Evolutionary conservation across 2,113 vertebrate species (phyloP).

Genomic region (Brachyhypopomus occidentalis): DNA sequence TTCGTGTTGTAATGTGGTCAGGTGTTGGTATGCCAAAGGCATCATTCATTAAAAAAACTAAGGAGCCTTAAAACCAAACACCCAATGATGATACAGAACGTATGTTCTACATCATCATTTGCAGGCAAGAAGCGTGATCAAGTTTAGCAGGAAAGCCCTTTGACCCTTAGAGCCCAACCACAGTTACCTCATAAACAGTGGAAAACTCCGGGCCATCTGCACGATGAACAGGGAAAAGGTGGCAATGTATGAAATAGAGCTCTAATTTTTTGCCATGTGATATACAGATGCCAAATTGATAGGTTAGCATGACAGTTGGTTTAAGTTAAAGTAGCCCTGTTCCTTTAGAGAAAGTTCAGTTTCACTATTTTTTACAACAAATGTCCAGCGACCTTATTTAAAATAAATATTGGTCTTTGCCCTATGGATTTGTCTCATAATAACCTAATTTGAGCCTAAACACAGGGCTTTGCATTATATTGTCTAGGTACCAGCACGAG

Average conservation of each 20-base stretch:
- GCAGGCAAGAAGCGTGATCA: constrained; percentile 59
- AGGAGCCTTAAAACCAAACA: constrained; percentile 55
- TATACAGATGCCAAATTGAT: too few relatives aligned
- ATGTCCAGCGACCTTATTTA: too few relatives aligned
- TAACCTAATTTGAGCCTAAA: not conserved
- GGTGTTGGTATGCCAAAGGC: not conserved
- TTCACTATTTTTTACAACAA: too few relatives aligned
- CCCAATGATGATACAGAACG: constrained; percentile 24
- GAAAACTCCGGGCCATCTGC: constrained; percentile 71
- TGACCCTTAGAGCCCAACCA: constrained; percentile 56
- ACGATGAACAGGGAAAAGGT: constrained; percentile 62
- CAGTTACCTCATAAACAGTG: constrained; percentile 66
- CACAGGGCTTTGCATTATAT: too few relatives aligned
- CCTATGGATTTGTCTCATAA: too few relatives aligned
- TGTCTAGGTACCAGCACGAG: too few relatives aligned
- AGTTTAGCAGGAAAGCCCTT: constrained; percentile 51
- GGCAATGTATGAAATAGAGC: constrained; percentile 48
- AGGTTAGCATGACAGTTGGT: not conserved
- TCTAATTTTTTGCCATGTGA: not conserved
- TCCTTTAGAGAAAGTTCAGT: too few relatives aligned
- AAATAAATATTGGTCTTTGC: too few relatives aligned
- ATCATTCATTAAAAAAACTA: constrained; percentile 48
- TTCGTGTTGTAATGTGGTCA: not conserved
- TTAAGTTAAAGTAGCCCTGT: too few relatives aligned
- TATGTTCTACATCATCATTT: constrained; percentile 40